Evolutionary conservation across 1,140 invertebrate genomes (phyloP).

Genomic region (Drosophila trapezifrons): DNA sequence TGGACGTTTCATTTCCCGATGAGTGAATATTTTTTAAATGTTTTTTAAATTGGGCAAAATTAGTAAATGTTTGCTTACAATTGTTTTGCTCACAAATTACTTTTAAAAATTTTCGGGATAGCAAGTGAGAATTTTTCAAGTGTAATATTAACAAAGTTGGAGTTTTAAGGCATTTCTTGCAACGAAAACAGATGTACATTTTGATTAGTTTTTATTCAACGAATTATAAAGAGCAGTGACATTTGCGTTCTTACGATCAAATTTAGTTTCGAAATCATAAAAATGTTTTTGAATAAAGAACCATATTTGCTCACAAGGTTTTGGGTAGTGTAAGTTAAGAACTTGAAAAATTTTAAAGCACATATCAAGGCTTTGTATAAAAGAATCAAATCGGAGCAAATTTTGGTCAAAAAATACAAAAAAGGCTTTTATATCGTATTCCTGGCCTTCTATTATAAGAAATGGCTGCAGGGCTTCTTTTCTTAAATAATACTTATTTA

Average conservation of each 20-base stretch:
- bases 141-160: neutral
- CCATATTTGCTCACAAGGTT: neutral
- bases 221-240: neutral
- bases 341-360: slow-evolving; percentile 15
- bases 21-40: neutral
- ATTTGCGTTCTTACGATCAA: neutral
- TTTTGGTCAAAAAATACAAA: neutral
- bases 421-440: neutral
- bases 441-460: neutral
- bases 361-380: neutral
- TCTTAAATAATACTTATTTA: no score
- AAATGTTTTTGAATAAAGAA: slow-evolving; percentile 3
- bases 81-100: neutral
- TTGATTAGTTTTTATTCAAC: neutral
- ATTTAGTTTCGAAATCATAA: neutral
- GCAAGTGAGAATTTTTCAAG: neutral
- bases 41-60: neutral
- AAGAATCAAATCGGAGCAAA: neutral
- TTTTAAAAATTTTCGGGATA: neutral
- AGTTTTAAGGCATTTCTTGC: neutral
- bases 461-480: no score
- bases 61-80: neutral
- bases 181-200: neutral
- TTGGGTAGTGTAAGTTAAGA: neutral
- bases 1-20: no score